phyloP scores from a whole-genome alignment of 1,140 invertebrate genomes.

The Drosophila sucinea region DNA sequence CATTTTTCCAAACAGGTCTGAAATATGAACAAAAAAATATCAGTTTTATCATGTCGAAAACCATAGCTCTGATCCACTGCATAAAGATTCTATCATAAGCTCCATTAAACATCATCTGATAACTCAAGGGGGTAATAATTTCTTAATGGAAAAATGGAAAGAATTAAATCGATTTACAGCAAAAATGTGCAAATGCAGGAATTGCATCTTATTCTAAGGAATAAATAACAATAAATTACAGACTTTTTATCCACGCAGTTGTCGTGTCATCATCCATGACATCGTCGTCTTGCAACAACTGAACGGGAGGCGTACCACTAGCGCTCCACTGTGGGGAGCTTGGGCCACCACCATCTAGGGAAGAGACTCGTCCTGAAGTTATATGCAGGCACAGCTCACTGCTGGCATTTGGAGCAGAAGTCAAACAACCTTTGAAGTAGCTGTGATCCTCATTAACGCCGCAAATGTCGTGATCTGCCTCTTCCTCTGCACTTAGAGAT shows the following conservation, averaged over 20 bases:
- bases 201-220: conserved; percentile 30
- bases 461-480: not conserved
- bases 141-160: conserved; percentile 41
- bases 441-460: conserved; percentile 37
- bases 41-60: conserved; percentile 35
- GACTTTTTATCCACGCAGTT: conserved; percentile 38
- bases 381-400: conserved; percentile 82
- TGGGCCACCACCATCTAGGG: not conserved
- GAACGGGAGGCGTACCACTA: not conserved
- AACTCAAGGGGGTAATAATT: conserved; percentile 6
- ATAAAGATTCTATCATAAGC: conserved; percentile 52
- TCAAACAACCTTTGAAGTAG: conserved; percentile 44
- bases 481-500: conserved; percentile 1
- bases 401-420: conserved; percentile 70
- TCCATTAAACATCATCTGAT: conserved; percentile 29
- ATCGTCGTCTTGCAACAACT: conserved; percentile 47
- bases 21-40: conserved; percentile 44
- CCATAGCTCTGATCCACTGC: conserved; percentile 34
- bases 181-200: conserved; percentile 22
- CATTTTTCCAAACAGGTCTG: conserved; percentile 43
- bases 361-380: not conserved
- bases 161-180: conserved; percentile 65
- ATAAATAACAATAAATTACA: conserved; percentile 38
- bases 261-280: conserved; percentile 17
- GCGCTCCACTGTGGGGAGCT: not conserved